These are phyloP conservation scores for Ethmia dodecea DNA, from an alignment of 2,888 invertebrate genomes.

Conservation along the genomic window DNA sequence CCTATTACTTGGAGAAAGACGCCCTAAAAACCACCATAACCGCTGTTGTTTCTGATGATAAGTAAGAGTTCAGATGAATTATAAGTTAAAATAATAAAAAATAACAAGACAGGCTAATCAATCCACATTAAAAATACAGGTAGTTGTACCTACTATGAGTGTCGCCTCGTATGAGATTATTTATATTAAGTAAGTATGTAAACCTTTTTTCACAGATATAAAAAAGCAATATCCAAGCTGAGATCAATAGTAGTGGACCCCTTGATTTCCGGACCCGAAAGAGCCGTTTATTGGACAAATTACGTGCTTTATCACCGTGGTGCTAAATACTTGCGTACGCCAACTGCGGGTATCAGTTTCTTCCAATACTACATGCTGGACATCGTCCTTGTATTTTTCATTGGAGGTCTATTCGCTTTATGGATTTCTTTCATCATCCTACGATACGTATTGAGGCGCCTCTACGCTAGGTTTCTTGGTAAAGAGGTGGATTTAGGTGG, in stretches of 20 bases:
- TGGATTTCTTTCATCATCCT: slow-evolving; percentile 29
- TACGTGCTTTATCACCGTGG: slow-evolving; percentile 67
- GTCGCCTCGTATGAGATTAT: no score
- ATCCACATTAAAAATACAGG: no score
- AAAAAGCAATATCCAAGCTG: slow-evolving; percentile 39
- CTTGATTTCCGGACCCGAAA: slow-evolving; percentile 59
- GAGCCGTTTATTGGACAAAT: slow-evolving; percentile 74
- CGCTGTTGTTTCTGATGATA: slow-evolving; percentile 37
- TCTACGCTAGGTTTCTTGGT: slow-evolving; percentile 31
- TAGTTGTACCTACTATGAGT: no score
- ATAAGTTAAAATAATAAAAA: no score
- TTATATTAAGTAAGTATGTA: background rate
- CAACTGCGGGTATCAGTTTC: slow-evolving; percentile 49
- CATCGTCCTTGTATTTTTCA: slow-evolving; percentile 29
- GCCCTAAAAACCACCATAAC: slow-evolving; percentile 39
- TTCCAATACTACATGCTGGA: slow-evolving; percentile 60
- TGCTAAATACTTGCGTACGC: slow-evolving; percentile 58
- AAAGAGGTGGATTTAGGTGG: slow-evolving; percentile 24
- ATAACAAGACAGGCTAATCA: no score
- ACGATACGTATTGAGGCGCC: slow-evolving; percentile 28
- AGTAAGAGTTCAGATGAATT: slow-evolving; percentile 52
- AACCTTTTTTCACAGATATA: slow-evolving; percentile 42
- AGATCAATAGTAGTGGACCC: slow-evolving; percentile 41
- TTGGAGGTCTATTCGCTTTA: slow-evolving; percentile 20
- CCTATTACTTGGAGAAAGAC: slow-evolving; percentile 53